These are phyloP conservation scores for Brachyhypopomus gauderio DNA, from an alignment of 2,113 vertebrate species.

Conservation along the genomic window DNA sequence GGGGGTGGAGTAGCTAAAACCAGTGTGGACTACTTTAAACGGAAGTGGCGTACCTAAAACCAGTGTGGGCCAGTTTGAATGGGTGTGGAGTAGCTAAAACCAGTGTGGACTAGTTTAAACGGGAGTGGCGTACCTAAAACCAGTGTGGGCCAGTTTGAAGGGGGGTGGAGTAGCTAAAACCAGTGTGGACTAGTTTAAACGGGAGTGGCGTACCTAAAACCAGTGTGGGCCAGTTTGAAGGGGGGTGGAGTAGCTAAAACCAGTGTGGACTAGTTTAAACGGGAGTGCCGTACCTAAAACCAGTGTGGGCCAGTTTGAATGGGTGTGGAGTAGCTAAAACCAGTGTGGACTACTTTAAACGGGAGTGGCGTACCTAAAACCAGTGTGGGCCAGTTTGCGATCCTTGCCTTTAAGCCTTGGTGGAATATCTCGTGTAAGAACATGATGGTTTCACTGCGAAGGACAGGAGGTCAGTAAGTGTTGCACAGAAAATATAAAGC, in stretches of 20 bases:
- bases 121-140: constrained; percentile 82
- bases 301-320: constrained; percentile 81
- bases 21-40: constrained; percentile 91
- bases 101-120: constrained; percentile 91
- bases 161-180: too few relatives aligned
- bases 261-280: constrained; percentile 91
- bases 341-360: constrained; percentile 91
- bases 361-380: constrained; percentile 82
- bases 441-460: constrained; percentile 95
- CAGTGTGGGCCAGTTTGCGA: constrained; percentile 97
- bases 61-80: constrained; percentile 81
- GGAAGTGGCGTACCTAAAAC: constrained; percentile 82
- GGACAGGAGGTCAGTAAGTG: not conserved
- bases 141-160: too few relatives aligned
- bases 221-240: too few relatives aligned
- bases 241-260: too few relatives aligned
- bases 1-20: too few relatives aligned
- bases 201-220: constrained; percentile 82
- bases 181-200: constrained; percentile 91
- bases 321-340: constrained; percentile 86
- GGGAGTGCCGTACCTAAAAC: constrained; percentile 82
- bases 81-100: constrained; percentile 86
- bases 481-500: not conserved
- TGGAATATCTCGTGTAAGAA: constrained; percentile 99
- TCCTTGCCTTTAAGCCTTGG: constrained; percentile 95